These are phyloP conservation scores for Seira musarum DNA, from an alignment of 2,888 invertebrate genomes.

Conservation along the genomic window DNA sequence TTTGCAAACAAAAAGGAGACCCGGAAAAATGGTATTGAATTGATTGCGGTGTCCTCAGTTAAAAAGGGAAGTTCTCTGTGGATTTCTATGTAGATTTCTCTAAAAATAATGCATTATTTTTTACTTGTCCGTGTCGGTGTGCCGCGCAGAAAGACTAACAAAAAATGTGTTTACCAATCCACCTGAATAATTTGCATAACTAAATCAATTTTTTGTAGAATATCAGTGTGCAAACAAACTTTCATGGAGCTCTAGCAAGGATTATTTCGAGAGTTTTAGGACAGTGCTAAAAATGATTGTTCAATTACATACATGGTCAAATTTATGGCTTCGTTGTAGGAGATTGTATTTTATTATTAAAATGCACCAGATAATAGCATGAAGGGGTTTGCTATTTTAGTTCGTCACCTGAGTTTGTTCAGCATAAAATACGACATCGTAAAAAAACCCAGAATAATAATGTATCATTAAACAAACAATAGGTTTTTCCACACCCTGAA, in stretches of 20 bases:
- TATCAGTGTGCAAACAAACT: neutral
- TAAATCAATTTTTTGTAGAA: conserved; percentile 5
- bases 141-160: neutral
- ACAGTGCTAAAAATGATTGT: neutral
- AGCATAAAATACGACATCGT: neutral
- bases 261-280: neutral
- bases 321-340: neutral
- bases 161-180: neutral
- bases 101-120: too few relatives aligned
- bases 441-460: neutral
- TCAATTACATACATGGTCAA: neutral
- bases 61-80: too few relatives aligned
- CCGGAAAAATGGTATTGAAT: too few relatives aligned
- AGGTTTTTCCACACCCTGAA: neutral
- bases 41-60: too few relatives aligned
- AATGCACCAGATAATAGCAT: neutral
- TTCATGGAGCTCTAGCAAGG: neutral
- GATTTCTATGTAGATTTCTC: too few relatives aligned
- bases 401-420: neutral
- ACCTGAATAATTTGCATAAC: neutral
- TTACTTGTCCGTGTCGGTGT: too few relatives aligned
- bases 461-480: conserved; percentile 7
- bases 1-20: too few relatives aligned
- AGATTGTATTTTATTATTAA: neutral
- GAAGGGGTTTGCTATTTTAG: neutral